Evolutionary conservation across 2,888 invertebrate genomes (phyloP).

Genomic region (Trissolcus brochymenae): DNA sequence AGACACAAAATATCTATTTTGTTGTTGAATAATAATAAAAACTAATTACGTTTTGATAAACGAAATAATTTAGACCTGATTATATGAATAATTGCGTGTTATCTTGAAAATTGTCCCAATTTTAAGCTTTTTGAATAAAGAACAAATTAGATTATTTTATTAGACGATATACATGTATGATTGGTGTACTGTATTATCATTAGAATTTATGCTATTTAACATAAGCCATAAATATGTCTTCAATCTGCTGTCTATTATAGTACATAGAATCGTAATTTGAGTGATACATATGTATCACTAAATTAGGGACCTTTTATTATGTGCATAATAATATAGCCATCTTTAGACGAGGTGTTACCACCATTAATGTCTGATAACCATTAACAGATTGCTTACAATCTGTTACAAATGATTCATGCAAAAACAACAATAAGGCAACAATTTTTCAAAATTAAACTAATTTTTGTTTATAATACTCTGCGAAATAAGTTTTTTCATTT

Average conservation of each 20-base stretch:
- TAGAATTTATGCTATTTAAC: constrained; percentile 18
- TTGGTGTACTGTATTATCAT: constrained; percentile 7
- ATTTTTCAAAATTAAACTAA: too few relatives aligned
- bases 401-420: too few relatives aligned
- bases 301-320: constrained; percentile 23
- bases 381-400: constrained; percentile 1
- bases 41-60: too few relatives aligned
- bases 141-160: background rate
- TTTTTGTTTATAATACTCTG: too few relatives aligned
- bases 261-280: constrained; percentile 17
- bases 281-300: constrained; percentile 32
- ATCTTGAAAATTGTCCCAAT: background rate
- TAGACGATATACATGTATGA: background rate
- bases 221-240: constrained; percentile 30
- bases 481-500: too few relatives aligned
- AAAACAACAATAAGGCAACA: too few relatives aligned
- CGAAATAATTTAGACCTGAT: too few relatives aligned
- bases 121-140: too few relatives aligned
- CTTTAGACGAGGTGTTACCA: constrained; percentile 10
- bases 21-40: too few relatives aligned
- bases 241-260: constrained; percentile 29
- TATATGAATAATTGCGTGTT: background rate
- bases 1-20: too few relatives aligned
- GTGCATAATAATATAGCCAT: constrained; percentile 12
- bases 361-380: constrained; percentile 1